Evolutionary conservation across 2,113 vertebrate genomes (phyloP).

Genomic region (Gallinago paraguaiae): DNA sequence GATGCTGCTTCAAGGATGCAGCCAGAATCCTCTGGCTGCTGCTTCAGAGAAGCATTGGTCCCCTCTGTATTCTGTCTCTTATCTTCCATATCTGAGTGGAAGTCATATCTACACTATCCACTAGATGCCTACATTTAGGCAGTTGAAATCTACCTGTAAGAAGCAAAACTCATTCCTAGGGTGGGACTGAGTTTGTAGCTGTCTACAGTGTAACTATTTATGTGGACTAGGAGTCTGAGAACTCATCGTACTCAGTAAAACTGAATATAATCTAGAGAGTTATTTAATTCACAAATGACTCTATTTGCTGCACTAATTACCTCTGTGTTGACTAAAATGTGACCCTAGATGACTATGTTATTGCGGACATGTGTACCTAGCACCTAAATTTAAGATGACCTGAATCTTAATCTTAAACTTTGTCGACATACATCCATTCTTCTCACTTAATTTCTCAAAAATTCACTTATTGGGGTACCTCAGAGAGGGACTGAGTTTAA

Average conservation of each 20-base stretch:
- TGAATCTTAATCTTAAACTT: not conserved
- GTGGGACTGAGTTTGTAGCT: not conserved
- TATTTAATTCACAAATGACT: not conserved
- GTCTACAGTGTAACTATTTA: not conserved
- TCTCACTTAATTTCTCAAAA: not conserved
- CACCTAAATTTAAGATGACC: not conserved
- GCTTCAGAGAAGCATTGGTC: not conserved
- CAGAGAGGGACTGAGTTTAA: not conserved
- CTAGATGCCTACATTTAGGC: not conserved
- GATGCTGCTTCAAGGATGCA: too few species aligned
- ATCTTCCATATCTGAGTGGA: not conserved
- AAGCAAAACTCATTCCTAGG: not conserved
- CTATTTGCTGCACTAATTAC: not conserved
- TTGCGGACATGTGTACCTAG: not conserved
- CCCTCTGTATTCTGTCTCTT: not conserved
- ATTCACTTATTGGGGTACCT: not conserved
- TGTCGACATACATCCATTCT: not conserved
- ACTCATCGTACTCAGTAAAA: not conserved
- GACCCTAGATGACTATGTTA: not conserved
- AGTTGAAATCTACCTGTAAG: not conserved
- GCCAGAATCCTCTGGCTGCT: not conserved
- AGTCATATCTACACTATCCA: not conserved
- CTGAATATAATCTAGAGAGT: not conserved
- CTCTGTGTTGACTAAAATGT: not conserved
- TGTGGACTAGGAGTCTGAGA: not conserved